Percentiles rank a stretch among this genome's conserved stretches.
phyloP scores from a whole-genome alignment of 2,113 vertebrate species.

The Leucopternis melanops region DNA sequence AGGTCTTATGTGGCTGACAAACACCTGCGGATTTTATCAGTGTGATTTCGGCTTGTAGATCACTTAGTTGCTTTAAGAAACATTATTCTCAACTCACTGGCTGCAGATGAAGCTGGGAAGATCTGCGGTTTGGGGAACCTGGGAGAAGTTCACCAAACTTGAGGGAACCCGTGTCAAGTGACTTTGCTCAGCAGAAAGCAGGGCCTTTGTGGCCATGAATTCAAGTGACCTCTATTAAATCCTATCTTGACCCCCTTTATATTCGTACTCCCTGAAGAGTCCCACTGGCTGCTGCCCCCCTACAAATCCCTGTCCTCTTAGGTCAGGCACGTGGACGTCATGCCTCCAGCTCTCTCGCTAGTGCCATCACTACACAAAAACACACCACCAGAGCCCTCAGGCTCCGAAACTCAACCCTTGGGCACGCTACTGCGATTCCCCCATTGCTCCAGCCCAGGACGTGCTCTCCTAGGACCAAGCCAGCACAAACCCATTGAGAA shows the following conservation, averaged over 20 bases:
- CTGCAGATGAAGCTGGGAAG: not conserved
- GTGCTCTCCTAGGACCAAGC: not conserved
- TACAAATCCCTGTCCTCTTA: not conserved
- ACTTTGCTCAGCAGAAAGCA: not conserved
- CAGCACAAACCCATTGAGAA: not conserved
- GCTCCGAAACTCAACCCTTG: not conserved
- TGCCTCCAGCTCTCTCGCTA: not conserved
- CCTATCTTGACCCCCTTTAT: not conserved
- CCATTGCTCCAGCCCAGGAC: not conserved
- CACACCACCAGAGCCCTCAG: not conserved
- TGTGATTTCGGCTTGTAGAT: not conserved
- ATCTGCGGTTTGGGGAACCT: not conserved
- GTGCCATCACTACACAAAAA: not conserved
- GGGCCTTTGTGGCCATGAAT: not conserved
- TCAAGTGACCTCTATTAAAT: not conserved
- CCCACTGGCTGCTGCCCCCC: not conserved
- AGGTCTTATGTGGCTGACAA: not conserved
- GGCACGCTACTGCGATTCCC: fast-evolving
- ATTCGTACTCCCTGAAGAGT: not conserved
- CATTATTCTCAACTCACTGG: not conserved
- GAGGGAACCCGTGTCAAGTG: not conserved
- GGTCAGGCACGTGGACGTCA: not conserved
- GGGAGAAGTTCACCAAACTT: not conserved
- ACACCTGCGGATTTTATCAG: not conserved
- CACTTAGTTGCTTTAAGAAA: not conserved